These are phyloP conservation scores for Siniperca undulata DNA, from an alignment of 2,797 vertebrate species.

Conservation along the genomic window DNA sequence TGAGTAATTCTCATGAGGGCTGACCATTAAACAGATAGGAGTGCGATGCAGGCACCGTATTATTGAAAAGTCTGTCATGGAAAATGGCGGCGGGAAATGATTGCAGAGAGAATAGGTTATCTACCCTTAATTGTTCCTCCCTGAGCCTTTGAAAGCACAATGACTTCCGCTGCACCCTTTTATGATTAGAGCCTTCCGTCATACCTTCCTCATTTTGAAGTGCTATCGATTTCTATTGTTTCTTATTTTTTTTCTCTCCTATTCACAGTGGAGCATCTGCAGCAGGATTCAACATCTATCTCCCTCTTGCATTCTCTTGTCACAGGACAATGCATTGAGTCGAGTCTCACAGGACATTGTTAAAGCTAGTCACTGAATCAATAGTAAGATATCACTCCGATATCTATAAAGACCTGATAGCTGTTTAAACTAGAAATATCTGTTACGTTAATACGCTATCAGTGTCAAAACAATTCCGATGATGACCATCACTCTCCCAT, in stretches of 20 bases:
- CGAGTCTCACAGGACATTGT: conserved; percentile 57
- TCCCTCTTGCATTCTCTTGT: conserved; percentile 49
- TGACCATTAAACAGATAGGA: conserved; percentile 72
- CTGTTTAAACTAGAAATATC: conserved; percentile 21
- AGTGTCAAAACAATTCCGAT: conserved; percentile 12
- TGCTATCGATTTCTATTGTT: conserved; percentile 75
- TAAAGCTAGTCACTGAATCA: conserved; percentile 55
- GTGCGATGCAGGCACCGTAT: conserved; percentile 37
- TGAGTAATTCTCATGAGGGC: conserved; percentile 54
- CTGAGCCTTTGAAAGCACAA: conserved; percentile 71
- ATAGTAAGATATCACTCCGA: conserved; percentile 34
- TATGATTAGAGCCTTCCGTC: conserved; percentile 65
- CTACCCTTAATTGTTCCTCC: conserved; percentile 76
- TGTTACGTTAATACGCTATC: not conserved
- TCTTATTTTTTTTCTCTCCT: not conserved
- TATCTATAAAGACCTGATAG: conserved; percentile 29
- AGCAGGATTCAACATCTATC: conserved; percentile 32
- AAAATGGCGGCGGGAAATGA: conserved; percentile 64
- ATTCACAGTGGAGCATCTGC: conserved; percentile 39
- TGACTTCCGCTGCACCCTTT: conserved; percentile 56
- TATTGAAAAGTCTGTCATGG: conserved; percentile 71
- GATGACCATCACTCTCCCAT: conserved; percentile 15
- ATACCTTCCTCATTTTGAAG: conserved; percentile 65
- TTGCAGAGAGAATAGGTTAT: conserved; percentile 69
- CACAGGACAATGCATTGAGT: conserved; percentile 51